Base-by-base conservation (phyloP, 92 coral and sea anemone species). In the Umimayanthus kanabou region DNA sequence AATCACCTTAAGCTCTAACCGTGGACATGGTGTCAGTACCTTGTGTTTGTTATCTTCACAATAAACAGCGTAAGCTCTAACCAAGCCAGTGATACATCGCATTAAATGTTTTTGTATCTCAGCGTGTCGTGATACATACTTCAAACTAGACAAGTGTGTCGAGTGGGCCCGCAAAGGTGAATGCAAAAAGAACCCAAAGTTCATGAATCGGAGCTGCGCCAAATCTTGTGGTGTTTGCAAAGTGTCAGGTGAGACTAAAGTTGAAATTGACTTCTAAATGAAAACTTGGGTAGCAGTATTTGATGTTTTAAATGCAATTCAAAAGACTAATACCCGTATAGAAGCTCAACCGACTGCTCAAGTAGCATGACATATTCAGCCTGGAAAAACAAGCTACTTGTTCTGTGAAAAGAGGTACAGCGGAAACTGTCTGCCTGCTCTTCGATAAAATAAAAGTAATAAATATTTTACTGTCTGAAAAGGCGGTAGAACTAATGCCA, bases 101-200 rank as follows among this genome's bases (percentile, higher is more conserved):
- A 61, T 61, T 9, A 20, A 61, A 16, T 20, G 23, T 4, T 61
- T 61, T 61, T 61, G 6, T 20, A 22, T 37, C 22, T 66, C 76
- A 82, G 86, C 58, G 14, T 82, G 86, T 39, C 86, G 86, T 45
- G 86, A 82, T 70, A 66, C 58, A 37, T 67, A 82, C 42, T 66
- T 76, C 22, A 47, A 82, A 2, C 61, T 42, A 65, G 76, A 26
- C 39, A 82, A 66, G 76, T 82, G 86, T 26, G 37, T 39, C 14
- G 39, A 3, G 20, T 82, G 86, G 86, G 86, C 76, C 58, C n/a
- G 86, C 40, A 39, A 40, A 23, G 76, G 76, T 8, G 76, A 40
- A 82, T 82, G 86, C 40, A 40, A 4, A 40, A 66, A 43, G 76
- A 67, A 67, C 29, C 76, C 86, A 6, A 66, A 16, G 13, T 82